A percentile compares a stretch with the other conserved stretches of the same genome.
These are phyloP conservation scores for Laticauda colubrina DNA, from an alignment of 2,113 vertebrate genomes.

Conservation along the genomic window DNA sequence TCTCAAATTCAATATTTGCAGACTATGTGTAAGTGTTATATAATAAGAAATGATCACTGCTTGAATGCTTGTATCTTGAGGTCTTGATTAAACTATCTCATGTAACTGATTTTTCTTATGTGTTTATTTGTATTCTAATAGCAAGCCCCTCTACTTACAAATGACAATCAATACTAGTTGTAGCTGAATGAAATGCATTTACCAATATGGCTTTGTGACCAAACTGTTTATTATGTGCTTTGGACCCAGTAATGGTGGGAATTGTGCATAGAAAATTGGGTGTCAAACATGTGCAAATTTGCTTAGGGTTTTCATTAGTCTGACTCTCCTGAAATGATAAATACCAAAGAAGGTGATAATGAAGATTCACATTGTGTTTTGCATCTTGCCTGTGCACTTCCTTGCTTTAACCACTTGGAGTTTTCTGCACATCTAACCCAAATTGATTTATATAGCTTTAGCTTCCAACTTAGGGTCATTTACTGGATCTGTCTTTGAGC, in stretches of 20 bases:
- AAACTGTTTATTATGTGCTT: background rate
- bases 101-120: slow-evolving; percentile 23
- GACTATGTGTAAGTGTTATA: fast-evolving
- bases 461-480: background rate
- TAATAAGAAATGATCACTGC: slow-evolving; percentile 9
- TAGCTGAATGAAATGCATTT: background rate
- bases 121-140: slow-evolving; percentile 26
- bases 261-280: too few species aligned
- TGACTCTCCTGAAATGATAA: background rate
- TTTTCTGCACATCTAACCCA: background rate
- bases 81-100: background rate
- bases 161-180: background rate
- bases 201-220: background rate
- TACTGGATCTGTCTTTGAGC: background rate
- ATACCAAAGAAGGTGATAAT: background rate
- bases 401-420: background rate
- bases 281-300: background rate
- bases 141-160: slow-evolving; percentile 58
- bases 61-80: slow-evolving; percentile 40
- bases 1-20: background rate
- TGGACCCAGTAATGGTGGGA: background rate
- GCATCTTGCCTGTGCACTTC: background rate
- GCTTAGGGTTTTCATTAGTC: background rate
- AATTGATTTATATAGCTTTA: background rate
- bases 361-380: background rate